A percentile compares a stretch with the other conserved stretches of the same genome.
phyloP scores from a whole-genome alignment of 2,797 vertebrate genomes.

The Cynodonichthys magdalenae region DNA sequence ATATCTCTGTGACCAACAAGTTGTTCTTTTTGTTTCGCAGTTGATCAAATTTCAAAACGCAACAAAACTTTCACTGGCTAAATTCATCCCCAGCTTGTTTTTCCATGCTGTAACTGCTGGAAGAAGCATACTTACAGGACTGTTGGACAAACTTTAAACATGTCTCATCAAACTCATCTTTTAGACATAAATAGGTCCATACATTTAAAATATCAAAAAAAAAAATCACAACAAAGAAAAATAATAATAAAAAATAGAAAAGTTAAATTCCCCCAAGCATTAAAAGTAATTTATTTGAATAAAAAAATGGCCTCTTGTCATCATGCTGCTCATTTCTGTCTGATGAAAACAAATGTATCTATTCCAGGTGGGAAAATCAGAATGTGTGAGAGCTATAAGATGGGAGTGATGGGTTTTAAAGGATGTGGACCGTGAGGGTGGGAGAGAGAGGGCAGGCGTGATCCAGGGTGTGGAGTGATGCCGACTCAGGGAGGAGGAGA shows the following conservation, averaged over 20 bases:
- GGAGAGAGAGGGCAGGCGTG: constrained; percentile 66
- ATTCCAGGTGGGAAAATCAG: constrained; percentile 59
- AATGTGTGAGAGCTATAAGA: constrained; percentile 71
- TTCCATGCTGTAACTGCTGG: constrained; percentile 23
- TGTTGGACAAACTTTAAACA: constrained; percentile 21
- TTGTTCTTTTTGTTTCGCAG: constrained; percentile 41
- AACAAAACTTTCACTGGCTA: constrained; percentile 49
- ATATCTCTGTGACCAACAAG: constrained; percentile 28
- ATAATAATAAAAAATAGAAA: constrained; percentile 18
- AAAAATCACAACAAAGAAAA: too few relatives aligned
- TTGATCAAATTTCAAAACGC: constrained; percentile 29
- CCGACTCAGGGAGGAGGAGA: constrained; percentile 47
- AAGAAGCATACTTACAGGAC: constrained; percentile 50
- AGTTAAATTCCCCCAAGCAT: constrained; percentile 37
- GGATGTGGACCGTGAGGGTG: constrained; percentile 74
- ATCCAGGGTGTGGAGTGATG: constrained; percentile 73
- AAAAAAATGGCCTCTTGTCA: constrained; percentile 25
- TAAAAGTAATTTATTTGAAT: constrained; percentile 25
- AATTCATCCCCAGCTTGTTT: constrained; percentile 37
- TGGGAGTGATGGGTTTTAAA: constrained; percentile 83
- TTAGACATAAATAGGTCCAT: constrained; percentile 37
- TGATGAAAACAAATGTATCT: constrained; percentile 53
- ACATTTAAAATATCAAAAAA: constrained; percentile 31
- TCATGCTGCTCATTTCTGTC: constrained; percentile 21
- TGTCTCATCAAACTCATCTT: constrained; percentile 34